Evolutionary conservation across 2,888 invertebrate genomes (phyloP), one percentile per base, ranked within the genome.

Genomic region (Caenorhabditis panamensis): DNA sequence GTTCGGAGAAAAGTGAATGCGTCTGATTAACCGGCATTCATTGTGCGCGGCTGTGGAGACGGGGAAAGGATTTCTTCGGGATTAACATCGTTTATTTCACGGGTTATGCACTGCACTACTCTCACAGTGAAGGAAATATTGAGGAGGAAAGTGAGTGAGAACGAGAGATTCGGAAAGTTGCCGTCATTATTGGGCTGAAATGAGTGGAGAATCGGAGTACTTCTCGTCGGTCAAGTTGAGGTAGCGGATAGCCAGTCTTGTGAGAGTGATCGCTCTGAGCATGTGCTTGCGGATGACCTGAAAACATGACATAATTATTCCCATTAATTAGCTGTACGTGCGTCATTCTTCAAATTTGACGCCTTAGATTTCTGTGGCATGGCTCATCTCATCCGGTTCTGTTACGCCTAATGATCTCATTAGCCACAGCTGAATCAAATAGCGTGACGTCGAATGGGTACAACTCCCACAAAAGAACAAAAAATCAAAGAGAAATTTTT

Each of bases 1-100:
- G 24, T 41, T 26, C 18, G 11, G 51, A 20, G 36, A 47, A 72
- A 36, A 47, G 47, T 62, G 63, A 64, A 73, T 63, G 49, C 47
- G 58, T 31, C 49, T 63, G 63, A 73, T 63, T 72, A 54, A 44
- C 56, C 24, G 26, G 24, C 24, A 61, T 69, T 51, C 58, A 64
- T 36, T 53, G 44, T 61, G 41, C 20, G n/a, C 16, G 24, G 54
- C 51, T 13, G 5, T 16, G n/a, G 28, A 54, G n/a, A 54, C 3
- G 28, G 28, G 16, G 54, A 28, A 22, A 28, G n/a, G 26, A 54
- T 54, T 54, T 54, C 16, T 16, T 28, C 28, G 13, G 28, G 28
- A 54, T 28, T 51, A 51, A 51, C 51, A 51, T 51, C 22, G 51
- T 51, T 51, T 51, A 51, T 51, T 51, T 24, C 13, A 22, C 16